Conservation (phyloP, 1,140 invertebrate species). For the Melitaea cinxia region DNA sequence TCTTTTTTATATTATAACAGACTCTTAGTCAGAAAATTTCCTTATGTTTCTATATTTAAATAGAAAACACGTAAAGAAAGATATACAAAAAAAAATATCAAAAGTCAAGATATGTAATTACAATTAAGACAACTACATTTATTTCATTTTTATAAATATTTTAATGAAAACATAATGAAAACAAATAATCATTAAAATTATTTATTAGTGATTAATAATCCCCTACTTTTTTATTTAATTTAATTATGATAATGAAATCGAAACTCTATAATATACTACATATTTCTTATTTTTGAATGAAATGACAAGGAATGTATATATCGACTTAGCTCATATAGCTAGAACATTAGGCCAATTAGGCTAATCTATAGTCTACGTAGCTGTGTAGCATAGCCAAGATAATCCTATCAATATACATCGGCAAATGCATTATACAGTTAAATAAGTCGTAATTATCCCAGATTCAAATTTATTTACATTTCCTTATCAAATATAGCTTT, state of each 20-base stretch:
- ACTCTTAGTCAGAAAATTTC: too few species aligned
- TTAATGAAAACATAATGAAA: too few species aligned
- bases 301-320: not conserved
- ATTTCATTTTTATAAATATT: too few species aligned
- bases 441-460: constrained; percentile 80
- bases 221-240: not conserved
- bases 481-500: constrained; percentile 48
- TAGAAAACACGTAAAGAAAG: too few species aligned
- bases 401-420: not conserved
- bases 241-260: not conserved
- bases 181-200: not conserved
- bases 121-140: too few species aligned
- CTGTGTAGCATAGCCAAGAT: not conserved
- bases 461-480: constrained; percentile 70
- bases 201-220: constrained; percentile 3
- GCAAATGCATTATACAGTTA: constrained; percentile 57
- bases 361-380: not conserved
- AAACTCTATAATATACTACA: not conserved
- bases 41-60: too few species aligned
- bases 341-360: not conserved
- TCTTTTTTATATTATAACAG: too few species aligned
- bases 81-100: too few species aligned
- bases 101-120: too few species aligned
- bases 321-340: not conserved
- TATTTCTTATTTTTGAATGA: not conserved